Base-by-base conservation (phyloP, 2,888 invertebrate species). In the Stenodema calcarata region DNA sequence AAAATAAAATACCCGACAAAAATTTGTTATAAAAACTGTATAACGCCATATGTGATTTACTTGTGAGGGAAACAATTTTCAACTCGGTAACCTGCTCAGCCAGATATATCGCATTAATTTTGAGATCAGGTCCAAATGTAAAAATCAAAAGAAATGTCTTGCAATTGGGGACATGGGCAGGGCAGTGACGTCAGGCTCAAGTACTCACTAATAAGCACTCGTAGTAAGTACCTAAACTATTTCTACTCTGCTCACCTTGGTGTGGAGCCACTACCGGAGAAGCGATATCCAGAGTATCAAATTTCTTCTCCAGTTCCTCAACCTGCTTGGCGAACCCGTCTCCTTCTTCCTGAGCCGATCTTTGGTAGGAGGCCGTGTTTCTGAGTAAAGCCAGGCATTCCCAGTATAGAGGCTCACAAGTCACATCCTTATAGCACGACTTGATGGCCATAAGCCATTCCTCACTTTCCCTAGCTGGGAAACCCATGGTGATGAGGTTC, bases 361-460 rank as follows among this genome's bases (percentile, higher is more conserved):
- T 23, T 9, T 75, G 35, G 35, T 35, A 41, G 2, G 28, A 14
- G 0, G 18, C 28, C 3, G 54, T 12, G 35, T 42, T 80, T 6
- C 54, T 27, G 27, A 80, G 28, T 9, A 80, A 35, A 6, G 80
- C 54, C 1, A 47, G 35, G 47, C 80, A 80, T 30, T 80, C 80
- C 80, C 80, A 80, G 30, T 80, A 80, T 14, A 80, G 80, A 14
- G 80, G 80, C 28, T 80, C 80, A 16, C 27, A 54, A 16, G 80
- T 54, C 4, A 80, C 35, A 3, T 54, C 80, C 12, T 23, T 27
- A 50, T 80, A 54, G 28, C 50, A 80, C 30, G 80, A 80, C 28
- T 42, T 80, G 14, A 80, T 80, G 54, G 80, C 80, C 11, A 23
- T 12, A 9, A 80, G 18, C 80, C 80, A 80, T 28, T 80, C 80